Evolutionary conservation across 2,113 vertebrate species (phyloP).

Genomic region (Osmerus mordax): DNA sequence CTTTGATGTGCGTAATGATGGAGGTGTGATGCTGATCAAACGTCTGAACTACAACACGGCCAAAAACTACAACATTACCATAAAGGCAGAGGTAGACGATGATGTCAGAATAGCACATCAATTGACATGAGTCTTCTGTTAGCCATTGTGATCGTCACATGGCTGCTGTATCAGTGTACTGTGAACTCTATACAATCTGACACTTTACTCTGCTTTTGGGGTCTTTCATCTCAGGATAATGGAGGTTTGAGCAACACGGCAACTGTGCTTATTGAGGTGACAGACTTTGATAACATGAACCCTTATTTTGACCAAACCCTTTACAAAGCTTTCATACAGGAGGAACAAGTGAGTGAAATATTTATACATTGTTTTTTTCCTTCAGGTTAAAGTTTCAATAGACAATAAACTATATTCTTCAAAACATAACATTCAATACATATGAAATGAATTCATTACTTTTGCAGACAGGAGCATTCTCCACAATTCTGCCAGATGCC

Average conservation of each 20-base stretch:
- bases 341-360: conserved; percentile 65
- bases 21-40: conserved; percentile 59
- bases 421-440: background rate
- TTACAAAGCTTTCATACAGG: conserved; percentile 66
- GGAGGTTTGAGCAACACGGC: conserved; percentile 28
- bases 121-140: background rate
- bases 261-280: conserved; percentile 52
- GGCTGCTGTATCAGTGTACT: background rate
- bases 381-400: background rate
- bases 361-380: background rate
- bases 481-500: conserved; percentile 54
- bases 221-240: conserved; percentile 47
- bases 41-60: conserved; percentile 69
- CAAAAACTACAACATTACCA: conserved; percentile 62
- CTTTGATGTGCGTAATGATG: conserved; percentile 64
- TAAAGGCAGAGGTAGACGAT: conserved; percentile 67
- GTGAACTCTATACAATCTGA: background rate
- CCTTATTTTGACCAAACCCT: conserved; percentile 70
- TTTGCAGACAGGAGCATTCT: conserved; percentile 58
- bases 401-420: background rate
- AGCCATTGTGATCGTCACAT: background rate
- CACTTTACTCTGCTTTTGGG: background rate
- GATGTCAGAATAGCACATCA: background rate
- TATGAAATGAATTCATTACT: background rate
- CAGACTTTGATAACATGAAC: conserved; percentile 76